Percentiles rank a stretch among this genome's conserved stretches.
phyloP scores from a whole-genome alignment of 2,888 invertebrate genomes.

The Orthosia gothica region DNA sequence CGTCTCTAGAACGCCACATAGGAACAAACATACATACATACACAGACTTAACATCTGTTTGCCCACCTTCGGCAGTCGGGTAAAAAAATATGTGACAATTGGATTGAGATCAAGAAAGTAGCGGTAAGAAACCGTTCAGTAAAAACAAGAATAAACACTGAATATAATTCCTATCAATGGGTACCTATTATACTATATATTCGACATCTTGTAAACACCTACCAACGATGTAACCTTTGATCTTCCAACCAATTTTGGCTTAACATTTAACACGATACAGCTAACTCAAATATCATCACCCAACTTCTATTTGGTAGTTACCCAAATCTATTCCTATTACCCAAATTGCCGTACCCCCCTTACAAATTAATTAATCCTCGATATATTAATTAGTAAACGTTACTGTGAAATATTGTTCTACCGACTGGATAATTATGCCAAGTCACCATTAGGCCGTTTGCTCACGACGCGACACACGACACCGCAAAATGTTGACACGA shows the following conservation, averaged over 20 bases:
- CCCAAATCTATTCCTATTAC: slow-evolving; percentile 41
- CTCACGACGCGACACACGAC: too few relatives aligned
- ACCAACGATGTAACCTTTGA: slow-evolving; percentile 25
- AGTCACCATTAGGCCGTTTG: too few relatives aligned
- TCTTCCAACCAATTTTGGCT: slow-evolving; percentile 5
- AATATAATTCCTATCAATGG: neutral
- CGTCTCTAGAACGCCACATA: too few relatives aligned
- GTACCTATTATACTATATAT: neutral
- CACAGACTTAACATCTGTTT: too few relatives aligned
- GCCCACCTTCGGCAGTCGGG: too few relatives aligned
- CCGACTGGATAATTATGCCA: slow-evolving; percentile 35
- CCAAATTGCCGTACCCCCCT: slow-evolving; percentile 25
- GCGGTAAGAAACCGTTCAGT: too few relatives aligned
- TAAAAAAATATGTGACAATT: too few relatives aligned
- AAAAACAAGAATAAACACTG: neutral
- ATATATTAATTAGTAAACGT: slow-evolving; percentile 57
- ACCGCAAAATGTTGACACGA: too few relatives aligned
- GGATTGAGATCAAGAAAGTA: too few relatives aligned
- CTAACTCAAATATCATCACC: slow-evolving; percentile 24
- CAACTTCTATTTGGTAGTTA: slow-evolving; percentile 30
- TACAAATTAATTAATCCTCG: slow-evolving; percentile 56
- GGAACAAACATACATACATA: too few relatives aligned
- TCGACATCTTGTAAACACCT: neutral
- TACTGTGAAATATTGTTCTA: slow-evolving; percentile 49
- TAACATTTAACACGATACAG: slow-evolving; percentile 27